Conservation (phyloP, 1,140 invertebrate genomes). For the Drosophila lacertosa region DNA sequence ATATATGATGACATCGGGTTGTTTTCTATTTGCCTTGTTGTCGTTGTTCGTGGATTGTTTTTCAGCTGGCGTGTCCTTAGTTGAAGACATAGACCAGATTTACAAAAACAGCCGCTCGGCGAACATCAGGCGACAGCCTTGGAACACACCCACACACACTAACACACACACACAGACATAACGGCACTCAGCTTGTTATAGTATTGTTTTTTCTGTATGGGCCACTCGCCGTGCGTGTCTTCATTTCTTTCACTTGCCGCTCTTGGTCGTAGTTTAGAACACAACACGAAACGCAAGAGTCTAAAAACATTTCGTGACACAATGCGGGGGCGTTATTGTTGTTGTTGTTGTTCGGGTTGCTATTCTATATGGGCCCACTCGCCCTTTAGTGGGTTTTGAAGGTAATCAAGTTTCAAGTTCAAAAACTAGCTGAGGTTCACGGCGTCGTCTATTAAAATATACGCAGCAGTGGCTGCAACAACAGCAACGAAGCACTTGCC, state of each 20-base stretch:
- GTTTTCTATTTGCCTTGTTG: slow-evolving; percentile 19
- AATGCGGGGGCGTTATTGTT: slow-evolving; percentile 57
- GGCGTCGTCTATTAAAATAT: slow-evolving; percentile 50
- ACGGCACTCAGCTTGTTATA: slow-evolving; percentile 49
- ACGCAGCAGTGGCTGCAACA: slow-evolving; percentile 1
- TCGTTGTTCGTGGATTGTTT: slow-evolving; percentile 25
- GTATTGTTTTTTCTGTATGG: slow-evolving; percentile 48
- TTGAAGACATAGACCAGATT: slow-evolving; percentile 70
- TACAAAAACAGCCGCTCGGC: slow-evolving; percentile 46
- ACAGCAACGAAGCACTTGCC: slow-evolving; percentile 20
- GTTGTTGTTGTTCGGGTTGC: slow-evolving; percentile 10
- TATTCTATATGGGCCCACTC: slow-evolving; percentile 42
- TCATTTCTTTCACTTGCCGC: slow-evolving; percentile 29
- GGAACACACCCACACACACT: slow-evolving; percentile 33
- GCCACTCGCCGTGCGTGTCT: slow-evolving; percentile 69
- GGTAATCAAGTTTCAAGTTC: slow-evolving; percentile 83
- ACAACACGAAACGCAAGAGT: slow-evolving; percentile 36
- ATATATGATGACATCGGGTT: slow-evolving; percentile 29
- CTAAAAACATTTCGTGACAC: slow-evolving; percentile 74
- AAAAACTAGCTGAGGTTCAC: slow-evolving; percentile 72
- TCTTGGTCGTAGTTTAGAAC: slow-evolving; percentile 14
- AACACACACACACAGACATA: slow-evolving; percentile 7
- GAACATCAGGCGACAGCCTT: slow-evolving; percentile 61
- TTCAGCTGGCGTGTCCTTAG: slow-evolving; percentile 60
- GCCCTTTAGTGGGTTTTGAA: slow-evolving; percentile 70